Evolutionary conservation across 92 coral and sea anemone species (phyloP).

Genomic region (Epizoanthus ramosus): DNA sequence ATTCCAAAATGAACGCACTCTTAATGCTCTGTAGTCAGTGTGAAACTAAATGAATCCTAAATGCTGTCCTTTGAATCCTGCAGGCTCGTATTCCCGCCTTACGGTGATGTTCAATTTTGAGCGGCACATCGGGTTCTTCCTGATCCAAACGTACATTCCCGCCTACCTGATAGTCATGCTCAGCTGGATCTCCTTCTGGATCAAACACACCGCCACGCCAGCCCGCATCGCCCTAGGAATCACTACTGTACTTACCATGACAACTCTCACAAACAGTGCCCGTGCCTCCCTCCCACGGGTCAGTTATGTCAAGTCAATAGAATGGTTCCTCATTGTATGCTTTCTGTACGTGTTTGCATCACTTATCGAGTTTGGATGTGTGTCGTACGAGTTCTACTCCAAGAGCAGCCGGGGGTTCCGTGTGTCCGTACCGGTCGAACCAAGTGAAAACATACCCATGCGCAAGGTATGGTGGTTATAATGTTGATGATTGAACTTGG

Average conservation of each 20-base stretch:
- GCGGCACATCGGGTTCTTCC: conserved; percentile 92
- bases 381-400: conserved; percentile 76
- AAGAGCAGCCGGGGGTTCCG: conserved; percentile 62
- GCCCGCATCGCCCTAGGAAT: conserved; percentile 97
- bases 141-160: conserved; percentile 96
- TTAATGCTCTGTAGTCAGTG: background rate
- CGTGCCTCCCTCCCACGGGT: conserved; percentile 93
- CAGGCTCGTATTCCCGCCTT: conserved; percentile 86
- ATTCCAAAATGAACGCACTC: no score
- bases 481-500: no score
- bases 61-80: background rate
- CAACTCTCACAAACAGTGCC: conserved; percentile 94
- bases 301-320: conserved; percentile 93
- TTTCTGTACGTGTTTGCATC: conserved; percentile 94
- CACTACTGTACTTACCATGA: conserved; percentile 95
- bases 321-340: conserved; percentile 94
- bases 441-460: conserved; percentile 14
- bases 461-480: background rate
- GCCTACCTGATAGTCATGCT: conserved; percentile 96
- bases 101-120: conserved; percentile 89
- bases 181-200: conserved; percentile 99
- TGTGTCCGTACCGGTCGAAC: conserved; percentile 47
- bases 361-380: conserved; percentile 88
- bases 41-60: background rate
- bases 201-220: conserved; percentile 86